Percentiles rank a stretch among this genome's conserved stretches.
These are phyloP conservation scores for Oxyteleia sp. DNA, from an alignment of 2,888 invertebrate genomes.

Conservation along the genomic window DNA sequence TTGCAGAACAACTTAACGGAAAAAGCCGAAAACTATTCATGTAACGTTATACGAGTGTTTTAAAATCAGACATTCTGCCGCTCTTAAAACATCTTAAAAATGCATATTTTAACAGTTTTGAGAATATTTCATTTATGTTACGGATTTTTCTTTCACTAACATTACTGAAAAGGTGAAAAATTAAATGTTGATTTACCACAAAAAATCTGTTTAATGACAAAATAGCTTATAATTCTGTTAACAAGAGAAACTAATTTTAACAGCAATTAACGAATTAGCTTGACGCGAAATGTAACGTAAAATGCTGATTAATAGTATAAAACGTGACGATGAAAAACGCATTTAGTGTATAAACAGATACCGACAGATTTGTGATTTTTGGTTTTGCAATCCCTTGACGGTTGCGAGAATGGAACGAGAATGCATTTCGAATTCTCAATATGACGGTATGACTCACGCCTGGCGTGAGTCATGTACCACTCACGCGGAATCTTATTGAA, in stretches of 20 bases:
- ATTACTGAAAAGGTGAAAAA: no score
- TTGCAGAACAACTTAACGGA: no score
- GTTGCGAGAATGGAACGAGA: slow-evolving; percentile 41
- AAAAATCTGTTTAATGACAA: slow-evolving; percentile 10
- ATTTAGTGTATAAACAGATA: slow-evolving; percentile 35
- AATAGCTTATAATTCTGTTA: slow-evolving; percentile 11
- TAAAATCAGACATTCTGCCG: no score
- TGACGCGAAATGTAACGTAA: neutral
- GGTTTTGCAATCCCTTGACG: slow-evolving; percentile 45
- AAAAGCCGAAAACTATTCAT: no score
- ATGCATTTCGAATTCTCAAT: slow-evolving; percentile 79
- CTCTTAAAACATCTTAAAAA: no score
- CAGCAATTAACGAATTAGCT: neutral
- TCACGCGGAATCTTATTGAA: no score
- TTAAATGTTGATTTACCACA: no score
- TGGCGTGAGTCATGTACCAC: no score
- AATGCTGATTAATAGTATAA: neutral
- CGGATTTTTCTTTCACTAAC: no score
- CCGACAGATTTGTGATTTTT: slow-evolving; percentile 35
- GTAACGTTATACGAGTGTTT: no score
- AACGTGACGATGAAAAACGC: slow-evolving; percentile 32
- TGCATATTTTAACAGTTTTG: no score
- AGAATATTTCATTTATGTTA: no score
- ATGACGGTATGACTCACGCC: slow-evolving; percentile 77
- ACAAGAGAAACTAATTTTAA: neutral